Evolutionary conservation across 2,113 vertebrate genomes (phyloP), one percentile per base, ranked within the genome.

Genomic region (Corydoras maculifer): DNA sequence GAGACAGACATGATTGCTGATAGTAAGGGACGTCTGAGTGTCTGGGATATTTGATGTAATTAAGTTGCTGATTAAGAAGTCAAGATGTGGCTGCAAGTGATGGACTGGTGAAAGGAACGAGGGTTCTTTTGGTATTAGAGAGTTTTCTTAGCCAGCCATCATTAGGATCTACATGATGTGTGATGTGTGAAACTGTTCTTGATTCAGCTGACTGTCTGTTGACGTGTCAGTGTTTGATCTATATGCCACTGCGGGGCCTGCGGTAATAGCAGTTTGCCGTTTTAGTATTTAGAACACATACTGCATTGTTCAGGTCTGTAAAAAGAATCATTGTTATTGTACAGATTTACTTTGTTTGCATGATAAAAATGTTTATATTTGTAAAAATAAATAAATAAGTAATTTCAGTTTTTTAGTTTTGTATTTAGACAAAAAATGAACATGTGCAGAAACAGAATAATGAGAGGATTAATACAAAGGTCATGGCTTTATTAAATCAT

Each of bases 21-120:
- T 60, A 30, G 10, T 66, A 12, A 32, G 18, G 48, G 48, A 51
- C 43, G 50, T 65, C 50, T 66, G 25, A 7, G n/a, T 57, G 12
- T 57, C 50, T 57, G 51, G 10, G n/a, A 14, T 55, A 55, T 67
- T n/a, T 5, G 0, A 7, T 43, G 53, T 50, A 14, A 31, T 67
- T 18, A 3, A 55, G 14, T 31, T 48, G n/a, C 65, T 48, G 54
- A 58, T 68, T 43, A 68, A 48, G 31, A 6, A 12, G 32, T 58
- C 55, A 57, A 43, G 11, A n/a, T 43, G 51, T 55, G 65, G 18
- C 14, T 53, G 51, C 13, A 43, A 43, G 35, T 66, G 65, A 66
- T 66, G 51, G 31, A 30, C 35, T 57, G 32, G 53, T 35, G 54
- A 57, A n/a, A 68, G 29, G 25, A 48, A 15, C 43, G 54, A 58